Evolutionary conservation across 2,113 vertebrate genomes (phyloP).

Genomic region (Lophochroa leadbeateri): DNA sequence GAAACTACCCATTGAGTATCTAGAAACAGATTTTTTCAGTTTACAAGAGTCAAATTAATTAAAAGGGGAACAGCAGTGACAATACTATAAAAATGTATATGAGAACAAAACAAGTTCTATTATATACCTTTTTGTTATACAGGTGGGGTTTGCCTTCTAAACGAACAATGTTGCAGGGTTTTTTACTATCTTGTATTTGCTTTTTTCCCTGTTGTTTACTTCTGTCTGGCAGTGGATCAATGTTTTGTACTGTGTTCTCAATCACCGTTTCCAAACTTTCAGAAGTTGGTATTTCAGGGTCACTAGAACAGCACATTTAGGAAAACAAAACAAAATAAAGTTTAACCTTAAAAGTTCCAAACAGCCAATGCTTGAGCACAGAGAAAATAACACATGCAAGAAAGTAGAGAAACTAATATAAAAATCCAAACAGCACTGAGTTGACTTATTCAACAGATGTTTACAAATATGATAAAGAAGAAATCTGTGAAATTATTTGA

Average conservation of each 20-base stretch:
- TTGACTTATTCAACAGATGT: neutral
- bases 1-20: neutral
- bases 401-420: neutral
- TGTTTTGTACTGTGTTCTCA: constrained; percentile 54
- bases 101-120: neutral
- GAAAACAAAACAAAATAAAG: neutral
- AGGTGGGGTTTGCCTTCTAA: neutral
- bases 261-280: constrained; percentile 56
- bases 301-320: constrained; percentile 56
- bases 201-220: constrained; percentile 46
- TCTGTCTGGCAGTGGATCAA: constrained; percentile 25
- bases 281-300: constrained; percentile 59
- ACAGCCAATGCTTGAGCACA: neutral
- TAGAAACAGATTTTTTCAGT: neutral
- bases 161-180: neutral
- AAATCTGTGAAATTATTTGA: neutral
- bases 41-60: neutral
- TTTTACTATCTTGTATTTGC: constrained; percentile 14
- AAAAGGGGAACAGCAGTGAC: neutral
- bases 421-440: neutral
- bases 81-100: neutral
- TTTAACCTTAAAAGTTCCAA: neutral
- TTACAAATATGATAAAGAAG: neutral
- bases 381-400: neutral
- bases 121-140: constrained; percentile 47